Base-by-base conservation (phyloP, 2,113 vertebrate genomes). In the Delphinapterus leucas region DNA sequence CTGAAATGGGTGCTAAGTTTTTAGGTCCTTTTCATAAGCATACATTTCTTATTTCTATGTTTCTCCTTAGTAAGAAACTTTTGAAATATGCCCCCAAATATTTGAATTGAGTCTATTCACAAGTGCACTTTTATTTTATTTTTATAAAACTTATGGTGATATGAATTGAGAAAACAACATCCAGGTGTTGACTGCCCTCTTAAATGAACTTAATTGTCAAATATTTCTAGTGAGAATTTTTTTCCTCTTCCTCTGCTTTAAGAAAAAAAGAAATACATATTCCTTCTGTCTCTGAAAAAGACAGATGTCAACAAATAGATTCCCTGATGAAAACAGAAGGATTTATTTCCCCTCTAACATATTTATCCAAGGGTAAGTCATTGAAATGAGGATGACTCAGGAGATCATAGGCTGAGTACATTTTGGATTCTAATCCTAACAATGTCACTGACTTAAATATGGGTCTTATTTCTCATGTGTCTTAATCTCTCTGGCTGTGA, bases 401-500 rank as follows among this genome's bases (percentile, higher is more conserved):
- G 28, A 38, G 38, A 58, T 53, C 5, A 7, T 65, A 41, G 17
- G 61, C 23, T n/a, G 38, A n/a, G 6, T 3, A 33, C 20, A 65
- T 61, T 79, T 87, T 87, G 21, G 55, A 94, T 95, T 96, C 25
- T 44, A 79, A 80, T 89, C 49, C 49, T 87, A 53, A 87, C 26
- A 14, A 60, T 74, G 41, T 92, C 36, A n/a, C 44, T 89, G 92
- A 88, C 61, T 92, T 89, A 79, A 67, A 41, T 60, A 9, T 70
- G 36, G 31, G 41, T 60, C 25, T 95, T 65, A 73, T 92, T 91
- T 93, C 31, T 96, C 33, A 31, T 26, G 28, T 89, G 3, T 14
- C 70, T 79, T 86, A 65, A 88, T 92, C 38, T 85, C 26, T 25
- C 31, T 74, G 55, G 6, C 36, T 79, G 38, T 33, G 47, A 84